Base-by-base conservation (phyloP, 2,113 vertebrate genomes). In the Benitochromis conjunctus region DNA sequence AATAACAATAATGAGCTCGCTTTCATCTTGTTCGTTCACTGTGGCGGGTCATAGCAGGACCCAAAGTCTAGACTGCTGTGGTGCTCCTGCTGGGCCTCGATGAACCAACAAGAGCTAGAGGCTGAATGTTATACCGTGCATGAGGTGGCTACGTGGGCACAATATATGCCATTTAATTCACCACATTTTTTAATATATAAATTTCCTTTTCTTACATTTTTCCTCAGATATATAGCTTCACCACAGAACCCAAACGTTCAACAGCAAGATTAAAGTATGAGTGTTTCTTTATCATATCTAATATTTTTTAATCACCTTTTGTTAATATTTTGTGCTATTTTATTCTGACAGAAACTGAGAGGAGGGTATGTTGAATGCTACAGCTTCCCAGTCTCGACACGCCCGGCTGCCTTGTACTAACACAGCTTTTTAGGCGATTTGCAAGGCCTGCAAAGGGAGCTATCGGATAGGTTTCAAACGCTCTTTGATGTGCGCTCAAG, bases 401-500 rank as follows among this genome's bases (percentile, higher is more conserved):
- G 26, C 83, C 79, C 69, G 46, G 82, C 64, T 81, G 84, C 71
- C 81, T 79, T 83, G 84, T 84, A 86, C 85, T 57, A 91, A 86
- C 79, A 88, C 26, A 41, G 78, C 84, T 86, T 88, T 90, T 90
- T 84, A 83, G 86, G 69, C 55, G 29, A 79, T 91, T 87, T 89
- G 92, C 81, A 54, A 83, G 43, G 77, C 84, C 80, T 91, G 84
- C 88, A 77, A 88, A 85, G 69, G 76, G 82, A 92, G 53, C 89
- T 86, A 84, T 89, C 88, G 86, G 84, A 81, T 83, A 51, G 79
- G 84, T 92, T 92, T 91, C 86, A 80, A 91, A 92, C 82, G 56
- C 77, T 84, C 89, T 94, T 91, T 93, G 87, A 94, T 94, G 89
- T 87, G 13, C 2, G 38, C 66, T 88, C 76, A 71, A 91, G 90